These are phyloP conservation scores for Columba janthina DNA, from an alignment of 2,113 vertebrate species.

Conservation along the genomic window DNA sequence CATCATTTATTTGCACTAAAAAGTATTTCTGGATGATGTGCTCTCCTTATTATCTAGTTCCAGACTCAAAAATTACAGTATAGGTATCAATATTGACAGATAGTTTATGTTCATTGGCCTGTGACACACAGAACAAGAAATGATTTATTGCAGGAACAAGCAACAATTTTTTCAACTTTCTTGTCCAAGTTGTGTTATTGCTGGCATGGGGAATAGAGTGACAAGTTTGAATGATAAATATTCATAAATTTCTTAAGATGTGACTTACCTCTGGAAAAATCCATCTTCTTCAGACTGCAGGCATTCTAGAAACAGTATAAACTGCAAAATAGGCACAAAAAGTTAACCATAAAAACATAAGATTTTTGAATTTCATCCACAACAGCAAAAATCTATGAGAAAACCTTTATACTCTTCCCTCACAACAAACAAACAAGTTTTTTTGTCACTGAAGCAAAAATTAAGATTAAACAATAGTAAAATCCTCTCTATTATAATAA, in stretches of 20 bases:
- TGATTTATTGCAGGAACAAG: neutral
- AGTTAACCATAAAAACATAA: accelerated
- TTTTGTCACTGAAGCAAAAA: neutral
- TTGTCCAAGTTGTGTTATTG: neutral
- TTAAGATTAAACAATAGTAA: neutral
- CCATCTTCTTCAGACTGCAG: neutral
- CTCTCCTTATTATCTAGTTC: neutral
- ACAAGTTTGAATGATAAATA: neutral
- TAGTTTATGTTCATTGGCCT: neutral
- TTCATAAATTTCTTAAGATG: neutral
- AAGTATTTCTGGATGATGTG: neutral
- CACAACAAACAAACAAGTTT: neutral
- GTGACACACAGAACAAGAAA: neutral
- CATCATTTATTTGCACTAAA: neutral
- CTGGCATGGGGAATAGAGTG: neutral
- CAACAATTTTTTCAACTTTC: neutral
- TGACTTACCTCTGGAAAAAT: neutral
- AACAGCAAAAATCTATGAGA: neutral
- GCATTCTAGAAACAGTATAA: neutral
- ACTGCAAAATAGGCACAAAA: neutral
- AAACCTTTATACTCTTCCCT: neutral
- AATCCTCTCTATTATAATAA: neutral
- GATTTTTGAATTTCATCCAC: neutral
- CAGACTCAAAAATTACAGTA: neutral
- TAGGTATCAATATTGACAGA: neutral